These are phyloP conservation scores for Papilio polytes DNA, from an alignment of 1,140 invertebrate species.

Conservation along the genomic window DNA sequence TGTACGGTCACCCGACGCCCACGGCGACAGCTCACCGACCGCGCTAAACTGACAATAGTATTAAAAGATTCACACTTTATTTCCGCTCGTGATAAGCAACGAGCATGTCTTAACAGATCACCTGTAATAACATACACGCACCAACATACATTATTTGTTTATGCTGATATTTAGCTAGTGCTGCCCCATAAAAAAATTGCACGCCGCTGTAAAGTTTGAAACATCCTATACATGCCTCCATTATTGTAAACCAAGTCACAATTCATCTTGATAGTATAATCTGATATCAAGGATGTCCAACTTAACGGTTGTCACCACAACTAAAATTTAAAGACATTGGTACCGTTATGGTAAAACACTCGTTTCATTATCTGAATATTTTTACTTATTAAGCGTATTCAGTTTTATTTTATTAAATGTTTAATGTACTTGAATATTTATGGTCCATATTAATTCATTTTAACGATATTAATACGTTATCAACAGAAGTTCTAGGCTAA, in stretches of 20 bases:
- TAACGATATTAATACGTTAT: background rate
- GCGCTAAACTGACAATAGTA: background rate
- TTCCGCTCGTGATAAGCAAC: background rate
- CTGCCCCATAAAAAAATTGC: too few relatives aligned
- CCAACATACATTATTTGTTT: too few relatives aligned
- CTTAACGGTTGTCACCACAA: background rate
- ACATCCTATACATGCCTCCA: too few relatives aligned
- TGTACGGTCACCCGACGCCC: constrained; percentile 19
- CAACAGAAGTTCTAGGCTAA: constrained; percentile 13
- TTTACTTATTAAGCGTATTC: background rate
- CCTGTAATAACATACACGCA: too few relatives aligned
- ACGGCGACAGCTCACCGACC: constrained; percentile 2
- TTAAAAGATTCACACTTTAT: background rate
- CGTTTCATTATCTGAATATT: background rate
- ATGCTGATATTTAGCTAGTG: too few relatives aligned
- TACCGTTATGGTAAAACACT: background rate
- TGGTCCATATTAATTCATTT: background rate
- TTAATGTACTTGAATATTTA: background rate
- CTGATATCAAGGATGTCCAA: background rate
- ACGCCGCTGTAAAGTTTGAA: too few relatives aligned
- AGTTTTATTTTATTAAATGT: background rate
- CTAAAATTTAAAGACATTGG: background rate
- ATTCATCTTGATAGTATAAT: background rate
- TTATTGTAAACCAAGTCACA: background rate
- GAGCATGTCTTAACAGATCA: background rate